Evolutionary conservation across 2,888 invertebrate species (phyloP).

Genomic region (Lypha dubia): DNA sequence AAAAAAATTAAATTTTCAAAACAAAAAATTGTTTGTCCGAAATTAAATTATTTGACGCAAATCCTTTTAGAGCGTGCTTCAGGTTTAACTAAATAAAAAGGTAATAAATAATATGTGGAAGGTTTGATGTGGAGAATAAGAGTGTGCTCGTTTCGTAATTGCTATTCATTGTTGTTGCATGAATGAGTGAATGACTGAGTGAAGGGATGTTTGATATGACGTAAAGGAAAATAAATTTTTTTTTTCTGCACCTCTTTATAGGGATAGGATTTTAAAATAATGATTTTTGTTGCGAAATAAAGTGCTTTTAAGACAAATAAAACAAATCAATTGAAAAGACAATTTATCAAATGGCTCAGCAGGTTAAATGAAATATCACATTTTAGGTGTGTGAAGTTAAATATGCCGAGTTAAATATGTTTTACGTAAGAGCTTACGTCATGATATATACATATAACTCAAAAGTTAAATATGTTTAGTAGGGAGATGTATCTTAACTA

Average conservation of each 20-base stretch:
- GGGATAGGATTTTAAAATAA: conserved; percentile 13
- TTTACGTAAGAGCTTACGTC: too few species aligned
- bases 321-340: conserved; percentile 35
- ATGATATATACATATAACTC: too few species aligned
- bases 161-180: not conserved
- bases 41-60: conserved; percentile 49
- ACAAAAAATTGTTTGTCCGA: conserved; percentile 17
- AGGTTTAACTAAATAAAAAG: conserved; percentile 9
- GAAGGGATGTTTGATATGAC: not conserved
- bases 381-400: not conserved
- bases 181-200: not conserved
- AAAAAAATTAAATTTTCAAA: conserved; percentile 2
- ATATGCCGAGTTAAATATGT: too few species aligned
- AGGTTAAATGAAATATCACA: conserved; percentile 11
- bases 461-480: too few species aligned
- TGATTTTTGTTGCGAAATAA: not conserved
- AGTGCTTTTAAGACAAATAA: conserved; percentile 12
- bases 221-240: conserved; percentile 9
- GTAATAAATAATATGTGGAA: not conserved
- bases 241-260: not conserved
- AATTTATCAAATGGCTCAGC: conserved; percentile 38
- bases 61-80: conserved; percentile 29
- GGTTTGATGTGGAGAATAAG: not conserved
- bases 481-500: too few species aligned
- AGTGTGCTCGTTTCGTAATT: not conserved